phyloP scores from a whole-genome alignment of 2,888 invertebrate species.

The Rhyacophila evoluta region DNA sequence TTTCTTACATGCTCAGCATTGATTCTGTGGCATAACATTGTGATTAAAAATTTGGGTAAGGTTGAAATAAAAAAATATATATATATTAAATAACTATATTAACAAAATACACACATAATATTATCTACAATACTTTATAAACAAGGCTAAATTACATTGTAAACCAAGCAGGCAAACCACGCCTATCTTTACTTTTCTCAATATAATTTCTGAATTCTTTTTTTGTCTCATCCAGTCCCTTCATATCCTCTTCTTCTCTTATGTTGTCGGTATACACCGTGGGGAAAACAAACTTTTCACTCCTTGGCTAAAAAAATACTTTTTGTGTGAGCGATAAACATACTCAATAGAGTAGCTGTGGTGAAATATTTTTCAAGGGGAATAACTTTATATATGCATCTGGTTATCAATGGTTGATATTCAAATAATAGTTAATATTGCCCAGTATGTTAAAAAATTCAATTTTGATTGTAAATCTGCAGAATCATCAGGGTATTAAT shows the following conservation, averaged over 20 bases:
- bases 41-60: background rate
- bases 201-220: constrained; percentile 72
- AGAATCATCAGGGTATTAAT: too few relatives aligned
- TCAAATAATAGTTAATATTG: too few relatives aligned
- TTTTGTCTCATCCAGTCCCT: constrained; percentile 75
- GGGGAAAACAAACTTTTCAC: constrained; percentile 81
- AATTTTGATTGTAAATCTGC: too few relatives aligned
- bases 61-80: background rate
- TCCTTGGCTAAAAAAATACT: constrained; percentile 74
- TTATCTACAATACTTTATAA: background rate
- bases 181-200: constrained; percentile 75
- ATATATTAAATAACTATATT: constrained; percentile 1
- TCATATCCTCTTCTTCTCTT: constrained; percentile 67
- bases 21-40: too few relatives aligned
- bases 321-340: too few relatives aligned
- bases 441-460: too few relatives aligned
- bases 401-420: too few relatives aligned
- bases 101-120: constrained; percentile 18
- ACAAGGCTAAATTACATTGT: constrained; percentile 32
- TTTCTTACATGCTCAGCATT: too few relatives aligned
- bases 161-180: constrained; percentile 83
- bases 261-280: constrained; percentile 72
- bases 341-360: too few relatives aligned
- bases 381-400: too few relatives aligned
- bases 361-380: too few relatives aligned